Conservation (phyloP, 2,113 vertebrate species). For the Campylorhamphus procurvoides region DNA sequence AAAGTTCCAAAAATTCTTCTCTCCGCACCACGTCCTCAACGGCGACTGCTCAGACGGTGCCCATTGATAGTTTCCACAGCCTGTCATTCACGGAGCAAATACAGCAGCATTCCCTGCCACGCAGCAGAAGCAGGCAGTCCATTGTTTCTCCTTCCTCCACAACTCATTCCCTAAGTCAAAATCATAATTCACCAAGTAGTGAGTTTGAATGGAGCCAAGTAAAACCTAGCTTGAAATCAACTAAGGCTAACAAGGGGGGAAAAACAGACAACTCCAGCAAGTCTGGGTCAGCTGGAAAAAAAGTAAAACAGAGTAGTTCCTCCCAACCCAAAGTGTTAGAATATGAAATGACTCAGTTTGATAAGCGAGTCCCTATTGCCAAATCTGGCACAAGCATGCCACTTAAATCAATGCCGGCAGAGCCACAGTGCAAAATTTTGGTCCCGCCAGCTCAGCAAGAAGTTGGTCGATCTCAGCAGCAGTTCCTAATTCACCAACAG, state of each 20-base stretch:
- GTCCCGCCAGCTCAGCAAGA: constrained; percentile 83
- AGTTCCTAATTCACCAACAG: constrained; percentile 91
- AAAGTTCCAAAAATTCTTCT: constrained; percentile 97
- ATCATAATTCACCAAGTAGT: constrained; percentile 86
- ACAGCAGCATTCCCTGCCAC: constrained; percentile 95
- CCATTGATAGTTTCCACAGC: constrained; percentile 93
- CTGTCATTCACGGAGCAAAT: constrained; percentile 95
- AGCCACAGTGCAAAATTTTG: constrained; percentile 87
- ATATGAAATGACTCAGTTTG: constrained; percentile 98
- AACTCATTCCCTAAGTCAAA: constrained; percentile 86
- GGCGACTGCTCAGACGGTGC: constrained; percentile 94
- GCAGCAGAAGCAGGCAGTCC: constrained; percentile 94
- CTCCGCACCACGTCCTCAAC: constrained; percentile 94
- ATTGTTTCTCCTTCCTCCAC: constrained; percentile 94
- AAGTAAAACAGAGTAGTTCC: constrained; percentile 82
- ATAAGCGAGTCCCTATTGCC: constrained; percentile 84
- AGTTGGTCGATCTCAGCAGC: constrained; percentile 83
- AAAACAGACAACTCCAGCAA: constrained; percentile 83
- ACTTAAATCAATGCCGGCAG: constrained; percentile 65
- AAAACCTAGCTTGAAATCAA: constrained; percentile 88
- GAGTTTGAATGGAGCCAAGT: constrained; percentile 96
- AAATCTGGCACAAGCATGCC: constrained; percentile 82
- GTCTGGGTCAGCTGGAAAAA: constrained; percentile 85
- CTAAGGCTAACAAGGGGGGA: constrained; percentile 84
- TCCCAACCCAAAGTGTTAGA: constrained; percentile 89